phyloP scores from a whole-genome alignment of 2,888 invertebrate genomes.

The Timema podura region DNA sequence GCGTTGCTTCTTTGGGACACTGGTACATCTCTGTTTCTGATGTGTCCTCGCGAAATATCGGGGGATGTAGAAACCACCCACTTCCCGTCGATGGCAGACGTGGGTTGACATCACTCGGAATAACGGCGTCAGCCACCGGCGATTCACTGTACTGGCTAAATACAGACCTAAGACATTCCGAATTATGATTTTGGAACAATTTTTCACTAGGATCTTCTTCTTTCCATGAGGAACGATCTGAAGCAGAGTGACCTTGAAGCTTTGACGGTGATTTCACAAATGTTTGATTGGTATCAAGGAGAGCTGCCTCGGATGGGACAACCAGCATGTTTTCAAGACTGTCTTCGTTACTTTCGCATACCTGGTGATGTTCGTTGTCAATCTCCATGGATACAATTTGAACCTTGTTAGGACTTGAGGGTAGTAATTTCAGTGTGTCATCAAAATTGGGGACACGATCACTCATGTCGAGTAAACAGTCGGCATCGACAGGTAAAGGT shows the following conservation, averaged over 20 bases:
- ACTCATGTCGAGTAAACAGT: neutral
- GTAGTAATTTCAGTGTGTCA: neutral
- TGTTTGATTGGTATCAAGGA: too few species aligned
- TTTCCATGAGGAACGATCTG: neutral
- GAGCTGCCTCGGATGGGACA: neutral
- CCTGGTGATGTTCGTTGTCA: neutral
- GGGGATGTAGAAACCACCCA: conserved; percentile 8
- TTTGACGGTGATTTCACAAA: too few species aligned
- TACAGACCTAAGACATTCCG: too few species aligned
- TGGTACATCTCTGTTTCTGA: too few species aligned
- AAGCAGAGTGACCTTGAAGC: neutral
- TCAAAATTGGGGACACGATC: neutral
- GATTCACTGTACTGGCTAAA: neutral
- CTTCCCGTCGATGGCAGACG: neutral
- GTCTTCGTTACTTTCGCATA: conserved; percentile 11
- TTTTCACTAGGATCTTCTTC: neutral
- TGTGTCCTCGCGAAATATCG: neutral
- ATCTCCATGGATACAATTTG: neutral
- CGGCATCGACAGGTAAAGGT: too few species aligned
- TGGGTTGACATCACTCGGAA: too few species aligned
- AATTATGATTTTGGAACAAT: too few species aligned
- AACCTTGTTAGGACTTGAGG: neutral
- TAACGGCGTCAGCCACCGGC: neutral
- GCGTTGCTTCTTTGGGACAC: neutral
- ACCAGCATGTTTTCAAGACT: neutral